Evolutionary conservation across 1,140 invertebrate species (phyloP).

Genomic region (Papilio aristodemus): DNA sequence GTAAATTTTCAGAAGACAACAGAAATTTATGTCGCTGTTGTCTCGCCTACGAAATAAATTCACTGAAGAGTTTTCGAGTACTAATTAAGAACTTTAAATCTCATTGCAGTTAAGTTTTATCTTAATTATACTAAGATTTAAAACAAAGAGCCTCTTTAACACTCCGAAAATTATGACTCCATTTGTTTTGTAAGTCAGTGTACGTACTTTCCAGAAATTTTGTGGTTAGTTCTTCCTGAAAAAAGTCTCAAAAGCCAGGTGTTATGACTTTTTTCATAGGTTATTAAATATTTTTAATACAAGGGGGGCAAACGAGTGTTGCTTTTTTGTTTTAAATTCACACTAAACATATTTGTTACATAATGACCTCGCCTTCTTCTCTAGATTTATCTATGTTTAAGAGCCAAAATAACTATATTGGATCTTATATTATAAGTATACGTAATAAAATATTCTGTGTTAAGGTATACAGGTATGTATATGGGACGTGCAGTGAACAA

Average conservation of each 20-base stretch:
- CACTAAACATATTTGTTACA: too few species aligned
- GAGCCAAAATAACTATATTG: too few species aligned
- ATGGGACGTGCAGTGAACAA: background rate
- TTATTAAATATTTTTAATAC: too few species aligned
- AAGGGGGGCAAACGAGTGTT: too few species aligned
- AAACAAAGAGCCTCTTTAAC: background rate
- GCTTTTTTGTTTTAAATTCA: too few species aligned
- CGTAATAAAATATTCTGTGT: too few species aligned
- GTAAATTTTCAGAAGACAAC: background rate
- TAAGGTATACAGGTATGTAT: background rate
- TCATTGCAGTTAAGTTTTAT: background rate
- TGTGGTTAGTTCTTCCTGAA: too few species aligned
- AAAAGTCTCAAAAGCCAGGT: too few species aligned
- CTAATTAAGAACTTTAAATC: constrained; percentile 16
- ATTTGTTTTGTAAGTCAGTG: background rate
- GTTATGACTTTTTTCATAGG: too few species aligned
- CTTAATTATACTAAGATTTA: constrained; percentile 5
- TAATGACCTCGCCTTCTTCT: too few species aligned
- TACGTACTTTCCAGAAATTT: background rate
- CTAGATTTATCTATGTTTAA: too few species aligned
- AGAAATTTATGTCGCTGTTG: background rate
- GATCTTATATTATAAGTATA: too few species aligned
- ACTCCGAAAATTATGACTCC: background rate
- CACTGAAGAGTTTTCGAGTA: background rate
- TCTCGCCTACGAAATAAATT: background rate